Base-by-base conservation (phyloP, 2,888 invertebrate species). In the Tetanocera ferruginea region DNA sequence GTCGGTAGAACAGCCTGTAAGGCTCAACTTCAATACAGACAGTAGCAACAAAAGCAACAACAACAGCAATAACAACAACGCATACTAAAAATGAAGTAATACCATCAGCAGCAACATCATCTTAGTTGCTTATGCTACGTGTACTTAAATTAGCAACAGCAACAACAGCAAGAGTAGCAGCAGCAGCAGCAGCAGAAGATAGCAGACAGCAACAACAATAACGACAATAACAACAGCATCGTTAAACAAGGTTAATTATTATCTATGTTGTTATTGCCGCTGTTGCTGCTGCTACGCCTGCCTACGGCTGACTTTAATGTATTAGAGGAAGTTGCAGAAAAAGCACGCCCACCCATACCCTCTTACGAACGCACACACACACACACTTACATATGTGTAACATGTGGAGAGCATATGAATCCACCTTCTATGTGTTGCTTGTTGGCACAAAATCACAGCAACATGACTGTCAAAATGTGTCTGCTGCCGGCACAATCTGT, bases 161-260 rank as follows among this genome's bases (percentile, higher is more conserved):
- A 31, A 51, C 17, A 11, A 52, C 28, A 52, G 9, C 52, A 70
- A n/a, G 17, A 52, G 19, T 4, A 0, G 49, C 51, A 70, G 14
- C 51, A 55, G 55, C 19, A 9, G 55, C 55, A 23, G n/a, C 23
- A 23, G 19, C 55, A 19, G 55, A 55, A 8, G 55, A 8, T 19
- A 55, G 19, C 19, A 23, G 5, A 55, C 55, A 31, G 11, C 31
- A 31, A 62, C 62, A 31, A 62, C 28, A 64, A 34, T 3, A 64
- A 64, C 31, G 31, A 62, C 28, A 64, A n/a, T 28, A 14, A 25
- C 28, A 28, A 34, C 64, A 64, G 31, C n/a, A 64, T 31, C 31
- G 31, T 31, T 31, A 64, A 25, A 19, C 34, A 73, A 73, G 60
- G 60, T 73, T 73, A 60, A 73, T 73, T 43, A 73, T 73, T 60